These are phyloP conservation scores for Phymastichus coffea DNA, from an alignment of 1,140 invertebrate genomes.

Conservation along the genomic window DNA sequence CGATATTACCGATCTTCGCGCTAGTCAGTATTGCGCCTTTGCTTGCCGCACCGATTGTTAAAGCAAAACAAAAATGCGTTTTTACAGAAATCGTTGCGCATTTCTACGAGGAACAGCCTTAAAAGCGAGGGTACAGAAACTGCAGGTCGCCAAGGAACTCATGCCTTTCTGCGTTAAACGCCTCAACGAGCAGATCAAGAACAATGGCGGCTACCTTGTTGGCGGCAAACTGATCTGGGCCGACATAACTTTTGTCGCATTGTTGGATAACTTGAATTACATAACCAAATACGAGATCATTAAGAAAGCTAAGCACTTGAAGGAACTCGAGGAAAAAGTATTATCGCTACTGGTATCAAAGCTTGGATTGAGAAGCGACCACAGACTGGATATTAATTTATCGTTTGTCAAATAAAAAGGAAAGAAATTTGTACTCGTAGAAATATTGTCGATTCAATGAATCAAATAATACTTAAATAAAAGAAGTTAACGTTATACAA, in stretches of 20 bases:
- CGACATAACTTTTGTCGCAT: conserved; percentile 63
- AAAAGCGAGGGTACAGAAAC: conserved; percentile 39
- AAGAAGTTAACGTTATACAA: too few relatives aligned
- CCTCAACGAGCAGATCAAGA: conserved; percentile 51
- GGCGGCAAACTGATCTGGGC: conserved; percentile 61
- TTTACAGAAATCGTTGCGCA: conserved; percentile 42
- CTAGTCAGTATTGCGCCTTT: conserved; percentile 42
- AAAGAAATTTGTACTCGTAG: too few relatives aligned
- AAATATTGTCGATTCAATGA: too few relatives aligned
- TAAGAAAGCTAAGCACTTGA: conserved; percentile 61
- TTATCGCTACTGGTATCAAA: conserved; percentile 61
- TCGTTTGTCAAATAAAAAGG: too few relatives aligned
- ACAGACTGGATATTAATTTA: conserved; percentile 44
- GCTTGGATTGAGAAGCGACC: conserved; percentile 66
- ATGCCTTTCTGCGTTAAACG: conserved; percentile 46
- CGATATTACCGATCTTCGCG: conserved; percentile 57
- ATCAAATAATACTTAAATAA: too few relatives aligned
- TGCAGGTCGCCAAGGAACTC: conserved; percentile 35
- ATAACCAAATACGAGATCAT: conserved; percentile 60
- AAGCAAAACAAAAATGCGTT: background rate
- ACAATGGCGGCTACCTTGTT: conserved; percentile 54
- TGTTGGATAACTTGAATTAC: conserved; percentile 63
- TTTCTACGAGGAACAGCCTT: conserved; percentile 41
- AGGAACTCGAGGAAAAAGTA: conserved; percentile 59
- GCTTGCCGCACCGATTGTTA: background rate